These are phyloP conservation scores for Muscicapa striata DNA, from an alignment of 2,797 vertebrate genomes.

Conservation along the genomic window DNA sequence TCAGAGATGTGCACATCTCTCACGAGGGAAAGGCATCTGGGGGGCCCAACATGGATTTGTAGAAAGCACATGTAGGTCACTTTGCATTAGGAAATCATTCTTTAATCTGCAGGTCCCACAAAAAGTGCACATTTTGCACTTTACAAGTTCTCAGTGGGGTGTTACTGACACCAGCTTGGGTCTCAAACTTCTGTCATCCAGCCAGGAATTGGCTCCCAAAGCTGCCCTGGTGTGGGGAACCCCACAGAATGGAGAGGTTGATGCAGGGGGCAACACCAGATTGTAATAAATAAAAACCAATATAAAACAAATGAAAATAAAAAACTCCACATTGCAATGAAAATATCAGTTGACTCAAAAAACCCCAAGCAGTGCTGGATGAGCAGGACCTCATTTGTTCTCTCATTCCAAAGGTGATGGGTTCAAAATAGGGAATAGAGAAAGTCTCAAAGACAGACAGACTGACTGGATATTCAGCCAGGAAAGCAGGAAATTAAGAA, in stretches of 20 bases:
- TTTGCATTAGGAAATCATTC: background rate
- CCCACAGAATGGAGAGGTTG: fast-evolving
- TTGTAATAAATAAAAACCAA: background rate
- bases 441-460: background rate
- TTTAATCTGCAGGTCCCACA: background rate
- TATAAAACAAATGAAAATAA: background rate
- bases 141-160: background rate
- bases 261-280: background rate
- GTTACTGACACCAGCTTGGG: background rate
- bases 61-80: background rate
- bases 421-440: background rate
- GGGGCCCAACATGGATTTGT: background rate
- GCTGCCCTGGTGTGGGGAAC: background rate
- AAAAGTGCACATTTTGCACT: background rate
- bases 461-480: background rate
- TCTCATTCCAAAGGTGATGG: background rate
- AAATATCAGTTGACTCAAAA: background rate
- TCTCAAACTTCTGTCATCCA: background rate
- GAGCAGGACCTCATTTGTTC: background rate
- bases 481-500: background rate
- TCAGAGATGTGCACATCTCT: background rate
- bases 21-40: background rate
- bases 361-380: background rate
- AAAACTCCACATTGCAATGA: background rate
- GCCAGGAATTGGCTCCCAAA: background rate